These are phyloP conservation scores for Sparus aurata DNA, from an alignment of 2,797 vertebrate genomes.

Conservation along the genomic window DNA sequence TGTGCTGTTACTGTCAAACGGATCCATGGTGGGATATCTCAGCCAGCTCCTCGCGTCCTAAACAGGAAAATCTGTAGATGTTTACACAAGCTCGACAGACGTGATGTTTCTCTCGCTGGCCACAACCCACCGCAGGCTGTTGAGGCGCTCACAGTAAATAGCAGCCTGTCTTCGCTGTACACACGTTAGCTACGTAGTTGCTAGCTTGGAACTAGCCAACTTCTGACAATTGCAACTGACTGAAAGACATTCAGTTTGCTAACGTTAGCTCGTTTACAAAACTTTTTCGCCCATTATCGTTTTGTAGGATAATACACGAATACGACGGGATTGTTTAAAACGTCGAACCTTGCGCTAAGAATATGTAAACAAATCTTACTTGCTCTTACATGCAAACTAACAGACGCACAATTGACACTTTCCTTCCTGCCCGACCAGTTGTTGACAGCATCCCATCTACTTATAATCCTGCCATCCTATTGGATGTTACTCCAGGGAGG, in stretches of 20 bases:
- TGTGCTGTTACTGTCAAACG: conserved; percentile 82
- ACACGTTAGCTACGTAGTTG: conserved; percentile 59
- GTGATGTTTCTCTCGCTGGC: conserved; percentile 5
- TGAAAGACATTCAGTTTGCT: conserved; percentile 47
- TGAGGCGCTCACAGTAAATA: conserved; percentile 14
- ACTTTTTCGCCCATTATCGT: conserved; percentile 48
- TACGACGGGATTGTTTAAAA: background rate
- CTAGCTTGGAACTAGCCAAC: conserved; percentile 73
- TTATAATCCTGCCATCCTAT: conserved; percentile 52
- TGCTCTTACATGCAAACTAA: background rate
- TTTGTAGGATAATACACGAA: background rate
- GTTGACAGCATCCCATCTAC: conserved; percentile 71
- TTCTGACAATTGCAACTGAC: conserved; percentile 61
- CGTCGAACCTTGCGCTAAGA: background rate
- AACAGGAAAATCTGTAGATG: background rate
- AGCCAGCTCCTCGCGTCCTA: conserved; percentile 22
- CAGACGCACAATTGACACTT: conserved; percentile 46
- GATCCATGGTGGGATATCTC: conserved; percentile 76
- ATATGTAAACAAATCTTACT: conserved; percentile 9
- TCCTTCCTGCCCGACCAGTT: conserved; percentile 59
- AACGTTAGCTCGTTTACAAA: conserved; percentile 33
- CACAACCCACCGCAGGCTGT: conserved; percentile 37
- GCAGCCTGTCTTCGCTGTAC: conserved; percentile 34
- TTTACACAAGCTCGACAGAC: conserved; percentile 12
- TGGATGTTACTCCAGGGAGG: conserved; percentile 43